phyloP scores from a whole-genome alignment of 2,113 vertebrate species.

The Boulengeromyrus knoepffleri region DNA sequence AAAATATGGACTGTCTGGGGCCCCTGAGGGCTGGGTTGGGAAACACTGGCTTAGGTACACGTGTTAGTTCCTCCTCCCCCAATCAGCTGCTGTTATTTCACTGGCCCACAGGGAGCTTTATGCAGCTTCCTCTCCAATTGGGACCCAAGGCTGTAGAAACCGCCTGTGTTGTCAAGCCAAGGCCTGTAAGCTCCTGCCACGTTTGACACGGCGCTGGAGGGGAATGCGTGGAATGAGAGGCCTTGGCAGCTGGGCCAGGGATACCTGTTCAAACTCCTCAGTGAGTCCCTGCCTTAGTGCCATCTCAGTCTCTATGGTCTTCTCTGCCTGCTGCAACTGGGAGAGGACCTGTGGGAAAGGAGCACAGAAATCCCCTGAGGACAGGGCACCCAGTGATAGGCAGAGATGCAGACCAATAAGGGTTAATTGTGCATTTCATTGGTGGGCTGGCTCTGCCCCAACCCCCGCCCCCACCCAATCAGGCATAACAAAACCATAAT shows the following conservation, averaged over 20 bases:
- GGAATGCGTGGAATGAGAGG: not conserved
- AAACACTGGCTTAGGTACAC: not conserved
- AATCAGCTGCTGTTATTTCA: not conserved
- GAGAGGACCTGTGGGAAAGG: slow-evolving; percentile 55
- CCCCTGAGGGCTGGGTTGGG: no score
- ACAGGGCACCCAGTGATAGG: not conserved
- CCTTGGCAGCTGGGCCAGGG: not conserved
- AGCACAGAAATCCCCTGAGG: not conserved
- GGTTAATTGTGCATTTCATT: not conserved
- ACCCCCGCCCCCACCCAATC: not conserved
- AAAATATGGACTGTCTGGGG: no score
- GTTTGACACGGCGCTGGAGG: not conserved
- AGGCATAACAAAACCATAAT: not conserved
- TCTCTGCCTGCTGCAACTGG: slow-evolving; percentile 61
- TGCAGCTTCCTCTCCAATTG: not conserved
- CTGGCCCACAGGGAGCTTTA: not conserved
- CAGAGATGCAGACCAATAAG: not conserved
- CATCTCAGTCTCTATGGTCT: slow-evolving; percentile 59
- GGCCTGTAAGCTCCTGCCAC: not conserved
- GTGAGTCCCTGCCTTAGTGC: slow-evolving; percentile 60
- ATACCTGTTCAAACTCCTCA: slow-evolving; percentile 72
- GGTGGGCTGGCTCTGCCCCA: not conserved
- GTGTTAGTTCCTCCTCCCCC: not conserved
- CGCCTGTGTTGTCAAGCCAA: not conserved
- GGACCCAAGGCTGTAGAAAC: not conserved